A percentile compares a stretch with the other conserved stretches of the same genome.
Conservation (phyloP, 2,888 invertebrate genomes). For the Cybosia mesomella region DNA sequence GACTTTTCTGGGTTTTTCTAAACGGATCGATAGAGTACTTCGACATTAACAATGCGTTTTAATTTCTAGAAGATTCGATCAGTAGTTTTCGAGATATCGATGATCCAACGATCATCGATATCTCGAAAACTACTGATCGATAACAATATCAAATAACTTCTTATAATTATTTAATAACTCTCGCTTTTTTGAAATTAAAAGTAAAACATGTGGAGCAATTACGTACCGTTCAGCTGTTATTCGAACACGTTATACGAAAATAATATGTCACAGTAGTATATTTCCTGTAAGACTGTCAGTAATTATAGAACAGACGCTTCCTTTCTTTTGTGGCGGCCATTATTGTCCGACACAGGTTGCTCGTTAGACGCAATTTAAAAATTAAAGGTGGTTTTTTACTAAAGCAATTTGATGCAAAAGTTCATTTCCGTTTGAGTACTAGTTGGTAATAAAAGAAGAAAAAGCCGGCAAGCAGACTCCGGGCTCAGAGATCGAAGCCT, state of each 20-base stretch:
- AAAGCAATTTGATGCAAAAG: neutral
- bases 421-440: neutral
- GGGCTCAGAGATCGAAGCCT: neutral
- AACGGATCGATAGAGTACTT: too few relatives aligned
- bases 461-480: neutral
- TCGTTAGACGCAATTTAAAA: slow-evolving; percentile 36
- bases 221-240: neutral
- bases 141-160: too few relatives aligned
- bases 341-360: slow-evolving; percentile 38
- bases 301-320: slow-evolving; percentile 36
- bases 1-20: too few relatives aligned
- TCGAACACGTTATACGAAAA: slow-evolving; percentile 2
- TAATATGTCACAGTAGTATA: neutral
- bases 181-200: neutral
- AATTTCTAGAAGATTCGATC: too few relatives aligned
- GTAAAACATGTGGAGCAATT: neutral
- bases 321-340: slow-evolving; percentile 37
- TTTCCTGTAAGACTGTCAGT: slow-evolving; percentile 23
- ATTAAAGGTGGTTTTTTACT: slow-evolving; percentile 17
- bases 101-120: too few relatives aligned
- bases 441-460: neutral
- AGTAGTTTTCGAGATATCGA: too few relatives aligned
- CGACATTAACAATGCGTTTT: too few relatives aligned
- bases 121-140: too few relatives aligned
- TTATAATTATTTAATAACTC: too few relatives aligned